Evolutionary conservation across 2,113 vertebrate genomes (phyloP), one percentile per base, ranked within the genome.

Genomic region (Todiramphus saurophagus): DNA sequence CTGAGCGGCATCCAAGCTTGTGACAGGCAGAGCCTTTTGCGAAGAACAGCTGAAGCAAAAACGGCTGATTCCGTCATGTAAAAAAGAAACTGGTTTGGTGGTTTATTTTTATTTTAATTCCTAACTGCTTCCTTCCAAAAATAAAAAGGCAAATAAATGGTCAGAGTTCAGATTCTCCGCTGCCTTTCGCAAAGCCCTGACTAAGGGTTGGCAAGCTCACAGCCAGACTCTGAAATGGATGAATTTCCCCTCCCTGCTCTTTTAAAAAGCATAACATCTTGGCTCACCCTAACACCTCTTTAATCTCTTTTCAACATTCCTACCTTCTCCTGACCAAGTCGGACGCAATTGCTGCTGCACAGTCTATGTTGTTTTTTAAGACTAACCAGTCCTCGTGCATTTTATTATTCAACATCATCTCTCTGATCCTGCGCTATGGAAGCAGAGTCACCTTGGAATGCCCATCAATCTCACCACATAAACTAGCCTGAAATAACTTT

Each of bases 251-350:
- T 84, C 85, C 87, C 90, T 1, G 1, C 83, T 80, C 89, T 89
- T 90, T 75, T 90, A 77, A 95, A 78, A 87, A 87, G 83, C 46
- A 2, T 74, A 92, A 86, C 59, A 93, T 88, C 89, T 96, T 94
- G 93, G 96, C 94, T 97, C 75, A 92, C 35, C 70, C 93, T 92
- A 12, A 16, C 69, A 76, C 84, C 67, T 93, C 77, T 94, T 94
- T 87, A 89, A 97, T 96, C 90, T 81, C 95, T 94, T 92, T 85
- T 92, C 95, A 94, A 60, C 35, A 64, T 89, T 97, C 93, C 76
- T 9, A 46, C 51, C 35, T 33, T 48, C 60, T 90, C 89, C 82
- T 20, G 4, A 86, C 48, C 89, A 70, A 73, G 21, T 4, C 31
- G 58, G 87, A 90, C 2, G 33, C 78, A 59, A 63, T 1, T 92